Evolutionary conservation across 2,113 vertebrate species (phyloP), one percentile per base, ranked within the genome.

Genomic region (Cyrtonyx montezumae): DNA sequence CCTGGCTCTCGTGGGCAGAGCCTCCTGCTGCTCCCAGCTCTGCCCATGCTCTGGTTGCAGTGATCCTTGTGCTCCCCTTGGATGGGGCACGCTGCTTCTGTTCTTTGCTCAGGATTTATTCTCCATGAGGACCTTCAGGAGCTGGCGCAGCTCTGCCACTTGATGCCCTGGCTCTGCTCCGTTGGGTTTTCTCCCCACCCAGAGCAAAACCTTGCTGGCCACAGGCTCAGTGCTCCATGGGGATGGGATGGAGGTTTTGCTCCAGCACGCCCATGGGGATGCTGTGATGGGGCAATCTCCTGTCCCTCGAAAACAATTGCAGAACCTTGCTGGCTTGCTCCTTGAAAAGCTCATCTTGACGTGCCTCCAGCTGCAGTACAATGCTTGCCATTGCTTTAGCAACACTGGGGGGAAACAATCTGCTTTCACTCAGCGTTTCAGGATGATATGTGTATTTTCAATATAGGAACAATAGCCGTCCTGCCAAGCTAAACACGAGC

Each of bases 401-500:
- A 2, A 51, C 85, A 9, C 79, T n/a, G 61, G 28, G 51, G 69
- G 49, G 65, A 53, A 93, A 18, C 30, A 42, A 76, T 62, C 53
- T 86, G 93, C 65, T 83, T 82, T 86, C 3, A 2, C 67, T 80
- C 51, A 94, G 81, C 65, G 7, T 43, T 80, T 67, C 63, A 30
- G 75, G 58, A 73, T 45, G 79, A 87, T 89, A 77, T 75, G 3
- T 69, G 76, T 36, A 45, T 90, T 93, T 12, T 89, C 85, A 45
- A 51, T 48, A 66, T 6, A 49, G 95, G 91, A 90, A 93, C 91
- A 88, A 91, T 93, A 90, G 83, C 91, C 1, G 0, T 46, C 87
- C 87, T 83, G 84, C 88, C 77, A 84, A 84, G 88, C 74, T 91
- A 84, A 95, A 88, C 90, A 87, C 2, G 75, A 91, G 76, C 81